Conservation (phyloP, 2,113 vertebrate species). For the Larimichthys crocea region DNA sequence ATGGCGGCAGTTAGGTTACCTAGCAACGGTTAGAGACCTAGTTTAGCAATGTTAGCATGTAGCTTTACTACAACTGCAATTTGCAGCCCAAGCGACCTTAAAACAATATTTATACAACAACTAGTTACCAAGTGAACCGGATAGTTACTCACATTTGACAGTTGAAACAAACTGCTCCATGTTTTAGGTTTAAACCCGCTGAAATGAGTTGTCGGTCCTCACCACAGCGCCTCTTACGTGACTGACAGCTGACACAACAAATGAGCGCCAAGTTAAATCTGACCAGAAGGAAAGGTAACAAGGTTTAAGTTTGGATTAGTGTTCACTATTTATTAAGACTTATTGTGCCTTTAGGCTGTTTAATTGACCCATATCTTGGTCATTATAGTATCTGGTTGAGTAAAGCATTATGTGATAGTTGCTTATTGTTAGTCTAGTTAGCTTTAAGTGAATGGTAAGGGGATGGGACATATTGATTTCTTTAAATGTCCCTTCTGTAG, state of each 20-base stretch:
- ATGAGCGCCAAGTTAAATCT: slow-evolving; percentile 13
- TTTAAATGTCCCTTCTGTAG: neutral
- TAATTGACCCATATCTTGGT: neutral
- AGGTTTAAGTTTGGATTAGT: neutral
- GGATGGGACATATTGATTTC: neutral
- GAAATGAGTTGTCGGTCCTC: accelerated
- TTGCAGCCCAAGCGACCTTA: neutral
- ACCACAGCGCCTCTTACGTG: neutral
- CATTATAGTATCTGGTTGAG: neutral
- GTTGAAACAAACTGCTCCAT: slow-evolving; percentile 71
- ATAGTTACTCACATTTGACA: slow-evolving; percentile 73
- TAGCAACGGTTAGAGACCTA: neutral
- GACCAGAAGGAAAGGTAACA: neutral
- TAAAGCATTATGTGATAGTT: neutral
- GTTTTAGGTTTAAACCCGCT: neutral
- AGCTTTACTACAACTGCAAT: neutral
- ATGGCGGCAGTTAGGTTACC: neutral
- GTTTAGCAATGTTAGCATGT: neutral
- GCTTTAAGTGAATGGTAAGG: neutral
- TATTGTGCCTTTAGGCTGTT: neutral
- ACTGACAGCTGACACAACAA: neutral
- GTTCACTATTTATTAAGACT: neutral
- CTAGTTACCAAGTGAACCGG: accelerated
- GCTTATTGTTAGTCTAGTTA: neutral
- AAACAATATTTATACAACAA: neutral